phyloP scores from a whole-genome alignment of 1,140 invertebrate species.

The Potamilus streckersoni region DNA sequence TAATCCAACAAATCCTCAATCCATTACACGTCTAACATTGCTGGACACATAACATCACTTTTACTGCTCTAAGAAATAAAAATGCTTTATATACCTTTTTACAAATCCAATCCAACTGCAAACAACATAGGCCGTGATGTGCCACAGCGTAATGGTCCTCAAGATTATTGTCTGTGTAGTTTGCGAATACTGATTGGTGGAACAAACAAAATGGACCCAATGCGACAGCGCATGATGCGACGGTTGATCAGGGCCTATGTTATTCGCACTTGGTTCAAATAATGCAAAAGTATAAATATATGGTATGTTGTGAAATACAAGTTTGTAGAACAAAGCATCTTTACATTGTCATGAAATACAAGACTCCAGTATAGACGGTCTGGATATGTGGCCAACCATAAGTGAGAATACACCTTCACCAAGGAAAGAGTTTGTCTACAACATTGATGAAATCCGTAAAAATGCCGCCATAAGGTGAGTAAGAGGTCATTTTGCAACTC shows the following conservation, averaged over 20 bases:
- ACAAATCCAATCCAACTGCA: no score
- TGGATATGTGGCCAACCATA: conserved; percentile 28
- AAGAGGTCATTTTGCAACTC: neutral
- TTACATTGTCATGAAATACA: neutral
- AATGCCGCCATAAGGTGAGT: conserved; percentile 47
- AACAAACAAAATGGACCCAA: no score
- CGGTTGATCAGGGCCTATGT: neutral
- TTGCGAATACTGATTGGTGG: no score
- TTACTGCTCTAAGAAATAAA: no score
- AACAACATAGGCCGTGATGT: no score
- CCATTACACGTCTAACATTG: no score
- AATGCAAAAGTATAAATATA: no score
- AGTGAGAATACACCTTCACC: conserved; percentile 19
- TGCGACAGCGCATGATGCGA: neutral
- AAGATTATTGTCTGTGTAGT: no score
- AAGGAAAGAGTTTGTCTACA: conserved; percentile 36
- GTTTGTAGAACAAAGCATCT: neutral
- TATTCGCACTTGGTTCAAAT: neutral
- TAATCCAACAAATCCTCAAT: no score
- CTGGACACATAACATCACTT: no score
- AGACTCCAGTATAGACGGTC: conserved; percentile 35
- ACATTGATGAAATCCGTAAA: conserved; percentile 29
- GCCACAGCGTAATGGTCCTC: no score
- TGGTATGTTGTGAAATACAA: neutral
- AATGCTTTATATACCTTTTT: no score